Evolutionary conservation across 2,113 vertebrate genomes (phyloP), one percentile per base, ranked within the genome.

Genomic region (Apeltes quadracus): DNA sequence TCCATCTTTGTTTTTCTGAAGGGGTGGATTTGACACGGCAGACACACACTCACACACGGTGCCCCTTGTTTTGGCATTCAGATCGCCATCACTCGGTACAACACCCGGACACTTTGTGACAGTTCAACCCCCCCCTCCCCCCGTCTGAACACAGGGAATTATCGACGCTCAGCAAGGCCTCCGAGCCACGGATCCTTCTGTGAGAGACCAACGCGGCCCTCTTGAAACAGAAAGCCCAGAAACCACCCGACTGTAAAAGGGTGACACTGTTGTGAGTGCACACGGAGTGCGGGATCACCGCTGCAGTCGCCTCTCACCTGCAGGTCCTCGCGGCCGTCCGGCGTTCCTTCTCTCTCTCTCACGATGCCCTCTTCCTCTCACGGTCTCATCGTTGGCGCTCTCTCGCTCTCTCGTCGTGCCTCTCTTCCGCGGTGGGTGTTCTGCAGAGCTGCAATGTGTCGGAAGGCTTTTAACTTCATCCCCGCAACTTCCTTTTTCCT

Each of bases 1-100:
- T 99, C 97, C 97, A 98, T 98, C 70, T 87, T 76, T 62, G 61
- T 51, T 76, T n/a, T 71, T 73, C 72, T 75, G 79, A 63, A 2
- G 48, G n/a, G 32, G 50, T 20, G 5, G 1, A 43, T 12, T 36
- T 55, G 57, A 11, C 20, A 43, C 29, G 18, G 32, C 32, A 13
- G 11, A 27, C 29, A 13, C 9, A 54, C 20, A 18, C 12, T 22
- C 11, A 22, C 10, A 34, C 32, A 34, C 32, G 32, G 5, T 3
- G 25, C 7, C 18, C 58, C 22, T 20, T 29, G n/a, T 71, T 43
- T 51, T 34, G 58, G 18, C 27, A 27, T 29, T 29, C n/a, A n/a
- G n/a, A 15, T 20, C 3, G 39, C n/a, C 27, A 7, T 15, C 7
- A 3, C 1, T 36, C 7, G 27, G 2, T 22, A 18, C 44, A 44